phyloP scores from a whole-genome alignment of 2,888 invertebrate genomes.

The Ennomos quercinarius region DNA sequence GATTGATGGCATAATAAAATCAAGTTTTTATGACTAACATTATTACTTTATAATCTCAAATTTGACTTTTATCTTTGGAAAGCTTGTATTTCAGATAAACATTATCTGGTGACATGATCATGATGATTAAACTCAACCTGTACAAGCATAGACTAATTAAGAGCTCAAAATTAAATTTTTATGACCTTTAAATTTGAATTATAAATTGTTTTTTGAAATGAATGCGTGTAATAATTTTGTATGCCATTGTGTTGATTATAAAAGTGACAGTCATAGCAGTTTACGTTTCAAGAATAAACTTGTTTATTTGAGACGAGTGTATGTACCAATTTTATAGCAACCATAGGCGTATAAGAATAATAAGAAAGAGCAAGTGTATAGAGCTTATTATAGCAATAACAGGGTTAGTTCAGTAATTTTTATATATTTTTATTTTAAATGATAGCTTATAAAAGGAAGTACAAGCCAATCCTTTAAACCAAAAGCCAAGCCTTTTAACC shows the following conservation, averaged over 20 bases:
- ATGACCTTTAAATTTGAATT: conserved; percentile 9
- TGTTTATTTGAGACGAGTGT: conserved; percentile 6
- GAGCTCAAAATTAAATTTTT: conserved; percentile 26
- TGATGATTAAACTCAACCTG: conserved; percentile 66
- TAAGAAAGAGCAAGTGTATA: too few species aligned
- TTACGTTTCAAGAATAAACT: conserved; percentile 12
- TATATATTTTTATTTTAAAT: too few species aligned
- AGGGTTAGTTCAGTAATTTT: too few species aligned
- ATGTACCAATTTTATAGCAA: too few species aligned
- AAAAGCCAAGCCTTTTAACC: too few species aligned
- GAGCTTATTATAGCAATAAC: too few species aligned
- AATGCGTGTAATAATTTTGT: conserved; percentile 15
- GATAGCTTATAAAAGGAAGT: too few species aligned
- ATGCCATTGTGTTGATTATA: conserved; percentile 46
- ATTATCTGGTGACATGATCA: conserved; percentile 74
- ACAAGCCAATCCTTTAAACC: too few species aligned
- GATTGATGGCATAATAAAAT: conserved; percentile 82
- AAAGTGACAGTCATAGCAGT: neutral
- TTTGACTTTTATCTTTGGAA: conserved; percentile 80
- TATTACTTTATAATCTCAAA: conserved; percentile 79
- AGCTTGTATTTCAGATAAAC: conserved; percentile 77
- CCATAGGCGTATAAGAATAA: too few species aligned
- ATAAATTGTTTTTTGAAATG: conserved; percentile 24
- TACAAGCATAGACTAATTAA: conserved; percentile 46
- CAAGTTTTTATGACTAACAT: conserved; percentile 74